A percentile compares a stretch with the other conserved stretches of the same genome.
These are phyloP conservation scores for Neoaliturus tenellus DNA, from an alignment of 2,888 invertebrate species.

Conservation along the genomic window DNA sequence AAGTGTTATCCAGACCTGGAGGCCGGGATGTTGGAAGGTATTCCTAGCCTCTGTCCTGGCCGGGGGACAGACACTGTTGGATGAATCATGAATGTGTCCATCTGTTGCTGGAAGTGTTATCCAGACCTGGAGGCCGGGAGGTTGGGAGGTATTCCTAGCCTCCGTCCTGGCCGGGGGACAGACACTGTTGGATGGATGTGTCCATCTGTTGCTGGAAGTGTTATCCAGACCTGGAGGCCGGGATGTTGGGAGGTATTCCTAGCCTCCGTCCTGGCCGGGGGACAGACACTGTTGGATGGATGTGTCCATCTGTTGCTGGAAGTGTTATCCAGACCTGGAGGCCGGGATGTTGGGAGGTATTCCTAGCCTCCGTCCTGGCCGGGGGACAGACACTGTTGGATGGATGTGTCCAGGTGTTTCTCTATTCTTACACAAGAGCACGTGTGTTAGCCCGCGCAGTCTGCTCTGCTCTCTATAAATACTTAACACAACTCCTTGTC, in stretches of 20 bases:
- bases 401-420: constrained; percentile 25
- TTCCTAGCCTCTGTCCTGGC: too few relatives aligned
- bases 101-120: too few relatives aligned
- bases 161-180: not conserved
- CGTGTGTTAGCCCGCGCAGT: not conserved
- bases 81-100: too few relatives aligned
- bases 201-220: constrained; percentile 4
- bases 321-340: not conserved
- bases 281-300: not conserved
- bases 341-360: constrained; percentile 6
- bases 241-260: not conserved
- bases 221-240: too few relatives aligned
- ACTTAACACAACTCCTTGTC: not conserved
- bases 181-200: constrained; percentile 11
- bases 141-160: constrained; percentile 17
- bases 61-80: too few relatives aligned
- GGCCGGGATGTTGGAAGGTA: too few relatives aligned
- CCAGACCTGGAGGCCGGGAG: too few relatives aligned
- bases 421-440: constrained; percentile 27
- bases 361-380: not conserved
- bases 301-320: constrained; percentile 10
- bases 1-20: too few relatives aligned
- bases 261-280: not conserved
- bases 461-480: constrained; percentile 23
- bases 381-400: not conserved